Evolutionary conservation across 2,113 vertebrate species (phyloP).

Genomic region (Catharus bicknelli): DNA sequence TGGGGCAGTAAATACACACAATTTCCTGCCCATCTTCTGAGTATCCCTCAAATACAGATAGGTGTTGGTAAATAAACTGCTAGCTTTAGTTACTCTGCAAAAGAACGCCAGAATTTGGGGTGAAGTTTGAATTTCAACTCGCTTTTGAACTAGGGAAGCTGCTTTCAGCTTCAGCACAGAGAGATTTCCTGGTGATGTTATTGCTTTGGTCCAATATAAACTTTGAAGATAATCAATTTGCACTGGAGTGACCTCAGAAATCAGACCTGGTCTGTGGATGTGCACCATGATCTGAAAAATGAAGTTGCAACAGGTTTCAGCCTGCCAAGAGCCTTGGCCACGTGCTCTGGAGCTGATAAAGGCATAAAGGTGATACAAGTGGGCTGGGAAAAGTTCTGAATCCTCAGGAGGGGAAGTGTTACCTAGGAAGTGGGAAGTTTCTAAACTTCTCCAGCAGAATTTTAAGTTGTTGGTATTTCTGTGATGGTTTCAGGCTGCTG

Average conservation of each 20-base stretch:
- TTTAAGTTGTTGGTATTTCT: neutral
- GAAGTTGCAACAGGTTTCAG: neutral
- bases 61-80: neutral
- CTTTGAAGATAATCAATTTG: conserved; percentile 6
- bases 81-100: conserved; percentile 8
- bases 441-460: neutral
- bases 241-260: conserved; percentile 2
- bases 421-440: neutral
- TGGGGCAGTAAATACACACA: conserved; percentile 1
- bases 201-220: conserved; percentile 54
- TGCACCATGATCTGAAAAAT: neutral
- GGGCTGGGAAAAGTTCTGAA: neutral
- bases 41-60: neutral
- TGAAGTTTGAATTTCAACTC: neutral
- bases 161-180: conserved; percentile 28
- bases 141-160: neutral
- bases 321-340: conserved; percentile 31
- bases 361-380: conserved; percentile 42
- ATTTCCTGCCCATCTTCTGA: conserved; percentile 27
- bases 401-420: neutral
- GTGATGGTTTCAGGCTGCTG: neutral
- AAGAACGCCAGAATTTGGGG: neutral
- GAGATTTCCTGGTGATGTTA: neutral
- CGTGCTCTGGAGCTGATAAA: conserved; percentile 36
- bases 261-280: neutral